Evolutionary conservation across 2,888 invertebrate genomes (phyloP), one percentile per base, ranked within the genome.

Genomic region (Drosophila cracens): DNA sequence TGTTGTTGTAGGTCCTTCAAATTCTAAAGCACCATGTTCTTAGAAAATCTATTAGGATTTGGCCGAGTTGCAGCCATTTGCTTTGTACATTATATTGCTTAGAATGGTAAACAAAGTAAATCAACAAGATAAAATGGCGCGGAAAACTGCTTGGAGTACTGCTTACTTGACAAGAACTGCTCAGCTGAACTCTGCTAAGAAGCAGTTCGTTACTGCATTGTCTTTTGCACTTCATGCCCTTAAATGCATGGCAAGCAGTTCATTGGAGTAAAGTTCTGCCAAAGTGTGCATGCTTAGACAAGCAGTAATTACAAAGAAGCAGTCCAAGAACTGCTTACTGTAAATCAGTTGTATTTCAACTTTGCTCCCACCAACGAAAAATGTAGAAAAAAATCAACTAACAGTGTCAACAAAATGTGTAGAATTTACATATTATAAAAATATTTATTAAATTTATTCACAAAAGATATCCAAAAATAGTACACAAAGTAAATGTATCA

Each of bases 391-490:
- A 52, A 10, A 13, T n/a, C 6, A n/a, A n/a, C 2, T 29, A n/a
- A 1, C 4, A 56, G 13, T 53, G 7, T n/a, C n/a, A 2, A 29
- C 13, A 21, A 62, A 33, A 27, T 43, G 11, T 4, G 1, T 5
- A n/a, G 31, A 38, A 38, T 29, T 10, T 31, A 33, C 18, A 57
- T 57, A 21, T 62, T 11, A 54, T 58, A 48, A 53, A 56, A 46
- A 21, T 76, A 69, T 80, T 82, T 57, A 60, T 70, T 85, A 60
- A 65, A 70, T 62, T 56, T 61, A 71, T 64, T 46, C 76, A 76
- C 64, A 62, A 56, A 69, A 58, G 38, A 48, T 60, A 38, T 74
- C 25, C 51, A 74, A 64, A 80, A 53, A 62, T 56, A 46, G 27
- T 11, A 40, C 18, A 38, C 46, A 59, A 65, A 38, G 54, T 52